A percentile compares a stretch with the other conserved stretches of the same genome.
These are phyloP conservation scores for Jaculus jaculus DNA, from an alignment of 2,113 vertebrate species.

Conservation along the genomic window DNA sequence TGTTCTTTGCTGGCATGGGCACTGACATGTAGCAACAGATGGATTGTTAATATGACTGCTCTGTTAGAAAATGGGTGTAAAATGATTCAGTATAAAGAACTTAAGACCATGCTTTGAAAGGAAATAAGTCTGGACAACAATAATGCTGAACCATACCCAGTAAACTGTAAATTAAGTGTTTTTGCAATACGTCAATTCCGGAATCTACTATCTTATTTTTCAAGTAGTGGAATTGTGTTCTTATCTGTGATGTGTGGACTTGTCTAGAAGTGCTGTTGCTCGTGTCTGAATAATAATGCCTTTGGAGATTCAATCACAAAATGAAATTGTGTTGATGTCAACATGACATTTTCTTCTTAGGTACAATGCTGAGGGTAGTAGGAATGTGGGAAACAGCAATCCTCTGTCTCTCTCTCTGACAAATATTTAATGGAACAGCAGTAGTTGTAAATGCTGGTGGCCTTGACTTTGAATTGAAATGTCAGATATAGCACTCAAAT, in stretches of 20 bases:
- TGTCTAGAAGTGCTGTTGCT: conserved; percentile 66
- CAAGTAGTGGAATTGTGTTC: conserved; percentile 61
- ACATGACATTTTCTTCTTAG: conserved; percentile 75
- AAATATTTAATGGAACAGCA: conserved; percentile 82
- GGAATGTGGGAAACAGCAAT: conserved; percentile 63
- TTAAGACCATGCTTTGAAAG: conserved; percentile 34
- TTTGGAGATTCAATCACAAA: conserved; percentile 74
- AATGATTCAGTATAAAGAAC: conserved; percentile 30
- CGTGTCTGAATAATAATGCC: conserved; percentile 56
- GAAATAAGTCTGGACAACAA: conserved; percentile 39
- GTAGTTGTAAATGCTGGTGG: conserved; percentile 69
- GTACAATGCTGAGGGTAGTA: conserved; percentile 53
- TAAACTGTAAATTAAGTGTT: conserved; percentile 68
- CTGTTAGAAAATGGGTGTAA: conserved; percentile 40
- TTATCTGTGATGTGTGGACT: not conserved
- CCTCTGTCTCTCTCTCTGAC: conserved; percentile 64
- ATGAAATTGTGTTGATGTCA: conserved; percentile 69
- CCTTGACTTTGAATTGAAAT: conserved; percentile 79
- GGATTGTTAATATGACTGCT: conserved; percentile 22
- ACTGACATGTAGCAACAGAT: not conserved
- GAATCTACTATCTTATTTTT: conserved; percentile 58
- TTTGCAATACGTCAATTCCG: conserved; percentile 40
- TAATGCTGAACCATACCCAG: conserved; percentile 26
- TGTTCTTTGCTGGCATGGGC: not conserved
- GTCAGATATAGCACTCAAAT: conserved; percentile 73